A percentile compares a stretch with the other conserved stretches of the same genome.
Evolutionary conservation across 2,888 invertebrate species (phyloP).

Genomic region (Nephrotoma guestfalica): DNA sequence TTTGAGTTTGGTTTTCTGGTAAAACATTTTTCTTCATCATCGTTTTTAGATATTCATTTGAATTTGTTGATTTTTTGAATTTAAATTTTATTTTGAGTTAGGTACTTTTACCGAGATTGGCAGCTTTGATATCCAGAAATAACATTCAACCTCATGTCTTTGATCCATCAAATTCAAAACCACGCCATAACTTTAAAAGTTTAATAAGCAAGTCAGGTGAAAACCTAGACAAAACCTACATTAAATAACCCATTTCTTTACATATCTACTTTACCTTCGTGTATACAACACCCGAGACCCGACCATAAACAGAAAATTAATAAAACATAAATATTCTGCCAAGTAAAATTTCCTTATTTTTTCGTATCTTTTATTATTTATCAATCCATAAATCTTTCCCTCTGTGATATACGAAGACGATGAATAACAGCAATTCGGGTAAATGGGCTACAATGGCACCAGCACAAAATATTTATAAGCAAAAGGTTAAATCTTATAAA

Average conservation of each 20-base stretch:
- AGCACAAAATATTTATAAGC: neutral
- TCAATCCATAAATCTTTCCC: neutral
- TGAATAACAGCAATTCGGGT: neutral
- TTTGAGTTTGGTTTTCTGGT: neutral
- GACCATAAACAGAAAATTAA: neutral
- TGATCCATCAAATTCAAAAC: neutral
- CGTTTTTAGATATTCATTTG: neutral
- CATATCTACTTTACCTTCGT: neutral
- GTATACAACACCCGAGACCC: neutral
- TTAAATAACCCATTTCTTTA: neutral
- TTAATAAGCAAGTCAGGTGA: neutral
- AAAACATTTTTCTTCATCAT: neutral
- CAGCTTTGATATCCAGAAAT: neutral
- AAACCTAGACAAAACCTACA: neutral
- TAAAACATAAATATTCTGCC: neutral
- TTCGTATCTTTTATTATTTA: neutral
- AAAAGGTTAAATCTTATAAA: neutral
- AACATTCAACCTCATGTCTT: neutral
- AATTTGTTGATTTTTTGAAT: neutral
- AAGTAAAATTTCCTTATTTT: neutral
- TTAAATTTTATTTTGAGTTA: neutral
- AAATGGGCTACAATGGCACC: neutral
- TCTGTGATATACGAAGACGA: neutral
- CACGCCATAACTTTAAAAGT: neutral
- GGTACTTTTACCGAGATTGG: neutral